Percentiles rank a stretch among this genome's conserved stretches.
phyloP scores from a whole-genome alignment of 2,888 invertebrate genomes.

The Amaurobius ferox region DNA sequence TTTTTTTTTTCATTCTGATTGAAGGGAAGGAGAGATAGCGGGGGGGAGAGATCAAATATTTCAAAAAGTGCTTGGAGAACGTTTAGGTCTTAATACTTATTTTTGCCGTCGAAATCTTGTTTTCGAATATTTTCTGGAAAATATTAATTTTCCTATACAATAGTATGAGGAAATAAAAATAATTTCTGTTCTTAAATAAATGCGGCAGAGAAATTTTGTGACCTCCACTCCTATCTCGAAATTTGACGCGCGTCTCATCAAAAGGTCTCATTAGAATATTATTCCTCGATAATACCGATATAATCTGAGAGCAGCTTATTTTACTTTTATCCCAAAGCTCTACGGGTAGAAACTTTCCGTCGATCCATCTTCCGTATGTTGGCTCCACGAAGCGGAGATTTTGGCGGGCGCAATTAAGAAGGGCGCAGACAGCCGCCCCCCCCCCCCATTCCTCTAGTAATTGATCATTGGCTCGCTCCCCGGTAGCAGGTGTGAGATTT shows the following conservation, averaged over 20 bases:
- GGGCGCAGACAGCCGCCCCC: slow-evolving; percentile 24
- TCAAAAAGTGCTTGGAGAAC: too few species aligned
- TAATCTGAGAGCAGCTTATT: not conserved
- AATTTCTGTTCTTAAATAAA: too few species aligned
- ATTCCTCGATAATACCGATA: slow-evolving; percentile 3
- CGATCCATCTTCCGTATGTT: not conserved
- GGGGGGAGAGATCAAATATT: too few species aligned
- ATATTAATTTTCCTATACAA: too few species aligned
- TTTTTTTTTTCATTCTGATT: too few species aligned
- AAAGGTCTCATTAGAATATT: slow-evolving; percentile 11
- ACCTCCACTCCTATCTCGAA: not conserved
- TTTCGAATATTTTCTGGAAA: too few species aligned
- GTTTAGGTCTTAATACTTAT: too few species aligned
- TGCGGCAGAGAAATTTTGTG: too few species aligned
- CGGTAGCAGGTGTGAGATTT: slow-evolving; percentile 49
- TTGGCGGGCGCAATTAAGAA: slow-evolving; percentile 27
- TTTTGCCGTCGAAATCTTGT: too few species aligned
- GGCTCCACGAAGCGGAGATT: not conserved
- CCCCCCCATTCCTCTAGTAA: slow-evolving; percentile 20
- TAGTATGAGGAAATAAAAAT: too few species aligned
- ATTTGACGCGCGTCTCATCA: not conserved
- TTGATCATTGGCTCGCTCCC: slow-evolving; percentile 33
- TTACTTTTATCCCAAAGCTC: not conserved
- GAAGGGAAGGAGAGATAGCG: too few species aligned
- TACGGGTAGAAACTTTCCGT: not conserved